Evolutionary conservation across 2,888 invertebrate species (phyloP).

Genomic region (Choristoneura rosaceana): DNA sequence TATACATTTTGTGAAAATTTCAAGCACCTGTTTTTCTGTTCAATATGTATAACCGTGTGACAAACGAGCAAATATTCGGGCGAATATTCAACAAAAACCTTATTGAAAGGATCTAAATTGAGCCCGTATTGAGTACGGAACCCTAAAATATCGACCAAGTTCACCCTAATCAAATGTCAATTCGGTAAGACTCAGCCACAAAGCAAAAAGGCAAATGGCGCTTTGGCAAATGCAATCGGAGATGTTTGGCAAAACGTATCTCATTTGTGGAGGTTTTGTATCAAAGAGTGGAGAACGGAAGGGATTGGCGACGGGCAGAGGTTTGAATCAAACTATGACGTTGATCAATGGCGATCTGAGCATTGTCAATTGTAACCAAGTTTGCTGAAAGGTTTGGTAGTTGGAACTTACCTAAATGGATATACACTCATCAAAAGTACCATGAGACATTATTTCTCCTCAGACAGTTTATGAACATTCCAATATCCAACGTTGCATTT

Average conservation of each 20-base stretch:
- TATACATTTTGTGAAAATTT: no score
- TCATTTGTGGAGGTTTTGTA: not conserved
- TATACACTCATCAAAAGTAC: no score
- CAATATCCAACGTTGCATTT: no score
- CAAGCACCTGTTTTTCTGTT: no score
- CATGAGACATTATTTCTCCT: no score
- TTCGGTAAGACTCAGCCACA: not conserved
- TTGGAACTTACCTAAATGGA: not conserved
- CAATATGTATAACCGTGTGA: no score
- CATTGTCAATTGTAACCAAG: not conserved
- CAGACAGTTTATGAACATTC: no score
- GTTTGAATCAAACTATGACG: not conserved
- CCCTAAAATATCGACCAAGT: not conserved
- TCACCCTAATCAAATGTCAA: constrained; percentile 25
- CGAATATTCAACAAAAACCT: no score
- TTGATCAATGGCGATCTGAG: not conserved
- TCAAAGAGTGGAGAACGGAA: constrained; percentile 1
- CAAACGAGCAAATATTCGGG: no score
- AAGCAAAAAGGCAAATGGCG: constrained; percentile 17
- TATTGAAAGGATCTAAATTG: no score
- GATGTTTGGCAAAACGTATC: constrained; percentile 4
- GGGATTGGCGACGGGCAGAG: not conserved
- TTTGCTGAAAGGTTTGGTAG: not conserved
- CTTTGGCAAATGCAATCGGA: constrained; percentile 2
- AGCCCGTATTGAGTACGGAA: no score